Percentiles rank a stretch among this genome's conserved stretches.
Evolutionary conservation across 2,888 invertebrate genomes (phyloP).

Genomic region (Chesias legatella): DNA sequence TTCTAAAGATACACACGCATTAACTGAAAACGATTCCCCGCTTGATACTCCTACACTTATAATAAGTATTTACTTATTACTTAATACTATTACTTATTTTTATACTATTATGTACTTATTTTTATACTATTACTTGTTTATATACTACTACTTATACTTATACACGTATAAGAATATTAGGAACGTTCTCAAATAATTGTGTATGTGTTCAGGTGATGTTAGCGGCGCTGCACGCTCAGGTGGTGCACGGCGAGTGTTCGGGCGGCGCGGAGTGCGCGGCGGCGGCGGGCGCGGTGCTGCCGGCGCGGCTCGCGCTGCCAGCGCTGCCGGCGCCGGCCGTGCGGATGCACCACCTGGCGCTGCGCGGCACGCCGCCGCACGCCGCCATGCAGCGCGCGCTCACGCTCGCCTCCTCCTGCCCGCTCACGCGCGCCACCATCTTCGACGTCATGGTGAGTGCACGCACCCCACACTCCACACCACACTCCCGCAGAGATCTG

Average conservation of each 20-base stretch:
- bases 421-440: constrained; percentile 94
- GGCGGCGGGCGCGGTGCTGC: constrained; percentile 88
- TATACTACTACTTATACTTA: too few relatives aligned
- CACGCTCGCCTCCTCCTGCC: constrained; percentile 96
- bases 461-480: too few relatives aligned
- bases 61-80: too few relatives aligned
- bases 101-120: too few relatives aligned
- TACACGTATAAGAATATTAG: too few relatives aligned
- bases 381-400: constrained; percentile 96
- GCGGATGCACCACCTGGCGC: constrained; percentile 93
- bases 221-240: constrained; percentile 95
- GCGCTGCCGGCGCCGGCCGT: constrained; percentile 92
- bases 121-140: too few relatives aligned
- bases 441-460: constrained; percentile 93
- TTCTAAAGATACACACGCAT: too few relatives aligned
- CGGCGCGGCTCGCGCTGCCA: constrained; percentile 89
- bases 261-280: constrained; percentile 85
- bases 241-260: constrained; percentile 92
- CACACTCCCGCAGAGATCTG: too few relatives aligned
- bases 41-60: too few relatives aligned
- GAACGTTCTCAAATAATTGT: background rate
- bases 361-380: constrained; percentile 91
- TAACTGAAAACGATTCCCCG: too few relatives aligned
- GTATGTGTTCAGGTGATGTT: constrained; percentile 87
- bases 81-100: too few relatives aligned